Evolutionary conservation across 2,797 vertebrate genomes (phyloP).

Genomic region (Anguilla pacifica): DNA sequence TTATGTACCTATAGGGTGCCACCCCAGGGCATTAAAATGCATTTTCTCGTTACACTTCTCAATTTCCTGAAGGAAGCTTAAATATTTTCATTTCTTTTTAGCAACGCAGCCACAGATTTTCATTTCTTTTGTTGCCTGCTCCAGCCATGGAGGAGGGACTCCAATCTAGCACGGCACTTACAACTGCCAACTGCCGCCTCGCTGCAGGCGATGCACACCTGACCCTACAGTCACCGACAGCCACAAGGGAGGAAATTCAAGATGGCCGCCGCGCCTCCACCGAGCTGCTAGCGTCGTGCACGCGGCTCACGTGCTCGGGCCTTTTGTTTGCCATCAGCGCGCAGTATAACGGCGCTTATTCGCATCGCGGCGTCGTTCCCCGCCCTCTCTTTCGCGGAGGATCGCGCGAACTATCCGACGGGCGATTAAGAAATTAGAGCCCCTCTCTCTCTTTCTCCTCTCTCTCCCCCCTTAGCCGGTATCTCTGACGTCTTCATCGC

Average conservation of each 20-base stretch:
- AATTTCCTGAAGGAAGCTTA: background rate
- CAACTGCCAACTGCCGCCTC: slow-evolving; percentile 54
- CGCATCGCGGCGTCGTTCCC: background rate
- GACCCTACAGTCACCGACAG: slow-evolving; percentile 42
- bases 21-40: no score
- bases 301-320: background rate
- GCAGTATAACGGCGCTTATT: background rate
- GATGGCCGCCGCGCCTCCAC: background rate
- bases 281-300: background rate
- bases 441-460: background rate
- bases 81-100: background rate
- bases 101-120: background rate
- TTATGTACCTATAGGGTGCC: no score
- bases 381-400: background rate
- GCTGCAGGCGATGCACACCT: slow-evolving; percentile 59
- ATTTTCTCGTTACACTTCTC: background rate
- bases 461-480: slow-evolving; percentile 23
- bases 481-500: slow-evolving; percentile 39
- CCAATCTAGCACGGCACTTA: background rate
- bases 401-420: slow-evolving; percentile 1
- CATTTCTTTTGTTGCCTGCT: background rate
- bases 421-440: slow-evolving; percentile 25
- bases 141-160: background rate
- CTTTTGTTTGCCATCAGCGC: background rate
- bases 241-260: background rate